Evolutionary conservation across 1,140 invertebrate genomes (phyloP).

Genomic region (fruit fly (Drosophila melanogaster)): Release_6_plus_ISO1_MT NT_037436.4:11188001-11188500

Average conservation of each 20-base stretch:
- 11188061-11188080: constrained; percentile 4
- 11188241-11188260: constrained; percentile 1
- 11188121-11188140: constrained; percentile 13
- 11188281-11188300: constrained; percentile 51
- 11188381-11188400: not conserved
- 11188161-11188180: constrained; percentile 39
- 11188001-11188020: constrained; percentile 21
- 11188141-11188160: constrained; percentile 13
- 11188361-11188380: not conserved
- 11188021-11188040: not conserved
- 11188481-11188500: too few species aligned
- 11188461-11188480: too few species aligned
- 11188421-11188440: too few species aligned
- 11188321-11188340: not conserved
- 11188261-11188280: constrained; percentile 22
- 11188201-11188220: constrained; percentile 28
- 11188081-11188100: constrained; percentile 4
- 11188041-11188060: constrained; percentile 21
- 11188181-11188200: constrained; percentile 35
- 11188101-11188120: constrained; percentile 7
- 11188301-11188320: constrained; percentile 12
- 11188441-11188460: too few species aligned
- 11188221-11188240: constrained; percentile 18
- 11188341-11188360: not conserved
- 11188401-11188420: not conserved